Evolutionary conservation across 1,140 invertebrate genomes (phyloP).

Genomic region (Mycetomoellerius zeteki): DNA sequence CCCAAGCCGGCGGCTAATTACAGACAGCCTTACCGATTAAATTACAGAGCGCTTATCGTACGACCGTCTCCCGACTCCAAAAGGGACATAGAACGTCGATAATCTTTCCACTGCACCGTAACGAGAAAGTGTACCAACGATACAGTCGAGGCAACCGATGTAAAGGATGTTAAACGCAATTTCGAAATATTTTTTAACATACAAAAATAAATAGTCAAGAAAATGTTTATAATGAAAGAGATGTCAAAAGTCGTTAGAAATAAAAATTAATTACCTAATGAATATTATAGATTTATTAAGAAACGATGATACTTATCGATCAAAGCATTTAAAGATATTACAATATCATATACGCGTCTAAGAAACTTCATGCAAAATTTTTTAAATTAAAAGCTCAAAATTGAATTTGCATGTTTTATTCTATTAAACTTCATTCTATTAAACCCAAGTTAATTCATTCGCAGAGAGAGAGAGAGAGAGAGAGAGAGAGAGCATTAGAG

Average conservation of each 20-base stretch:
- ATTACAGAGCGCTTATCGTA: slow-evolving; percentile 35
- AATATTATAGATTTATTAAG: neutral
- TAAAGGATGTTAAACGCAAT: neutral
- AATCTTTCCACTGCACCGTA: slow-evolving; percentile 28
- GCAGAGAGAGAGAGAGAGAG: too few relatives aligned
- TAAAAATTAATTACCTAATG: neutral
- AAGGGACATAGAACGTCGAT: slow-evolving; percentile 24
- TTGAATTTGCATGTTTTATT: neutral
- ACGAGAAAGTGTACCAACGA: neutral
- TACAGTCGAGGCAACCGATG: too few relatives aligned
- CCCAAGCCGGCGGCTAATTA: slow-evolving; percentile 52
- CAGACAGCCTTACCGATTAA: slow-evolving; percentile 48
- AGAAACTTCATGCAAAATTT: neutral
- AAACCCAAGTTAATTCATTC: neutral
- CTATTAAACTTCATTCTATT: neutral
- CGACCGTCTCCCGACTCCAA: neutral
- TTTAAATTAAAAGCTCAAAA: neutral
- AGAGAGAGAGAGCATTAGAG: too few relatives aligned
- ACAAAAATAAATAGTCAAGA: neutral
- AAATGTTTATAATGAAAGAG: neutral
- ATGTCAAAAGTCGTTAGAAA: neutral
- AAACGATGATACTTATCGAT: neutral
- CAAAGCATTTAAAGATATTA: neutral
- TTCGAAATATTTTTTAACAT: neutral
- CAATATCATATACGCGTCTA: neutral